A percentile compares a stretch with the other conserved stretches of the same genome.
These are phyloP conservation scores for Drosophila emarginata DNA, from an alignment of 2,888 invertebrate genomes.

Conservation along the genomic window DNA sequence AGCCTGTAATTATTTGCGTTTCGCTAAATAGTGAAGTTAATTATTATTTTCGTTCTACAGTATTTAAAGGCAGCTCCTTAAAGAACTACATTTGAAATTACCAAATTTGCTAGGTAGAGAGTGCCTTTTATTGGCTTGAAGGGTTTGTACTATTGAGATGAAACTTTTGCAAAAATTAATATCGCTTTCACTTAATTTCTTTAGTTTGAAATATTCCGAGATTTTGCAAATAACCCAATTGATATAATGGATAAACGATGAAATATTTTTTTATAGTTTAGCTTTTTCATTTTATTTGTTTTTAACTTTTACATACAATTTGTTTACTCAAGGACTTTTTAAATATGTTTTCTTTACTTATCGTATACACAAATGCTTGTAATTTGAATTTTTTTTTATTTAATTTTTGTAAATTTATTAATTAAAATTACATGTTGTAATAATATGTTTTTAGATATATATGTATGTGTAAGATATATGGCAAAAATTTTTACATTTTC, in stretches of 20 bases:
- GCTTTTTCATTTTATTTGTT: conserved; percentile 37
- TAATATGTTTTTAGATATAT: conserved; percentile 41
- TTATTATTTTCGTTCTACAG: no score
- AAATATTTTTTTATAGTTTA: background rate
- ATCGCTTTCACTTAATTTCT: no score
- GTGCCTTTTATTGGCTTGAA: no score
- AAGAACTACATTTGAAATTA: no score
- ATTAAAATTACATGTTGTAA: conserved; percentile 40
- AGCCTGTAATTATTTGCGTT: background rate
- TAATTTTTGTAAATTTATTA: conserved; percentile 43
- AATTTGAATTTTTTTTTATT: conserved; percentile 40
- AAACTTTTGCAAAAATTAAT: no score
- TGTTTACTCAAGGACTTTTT: conserved; percentile 40
- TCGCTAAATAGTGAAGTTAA: no score
- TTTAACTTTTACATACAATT: conserved; percentile 39
- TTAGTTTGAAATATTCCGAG: no score
- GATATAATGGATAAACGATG: no score
- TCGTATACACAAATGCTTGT: conserved; percentile 72
- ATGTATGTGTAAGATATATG: conserved; percentile 58
- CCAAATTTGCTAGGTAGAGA: no score
- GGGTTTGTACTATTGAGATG: no score
- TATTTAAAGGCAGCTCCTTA: no score
- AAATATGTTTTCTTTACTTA: conserved; percentile 47
- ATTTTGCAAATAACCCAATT: no score
- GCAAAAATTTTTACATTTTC: conserved; percentile 53